A percentile compares a stretch with the other conserved stretches of the same genome.
These are phyloP conservation scores for Coronaproctus castanopsis DNA, from an alignment of 2,888 invertebrate species.

Conservation along the genomic window DNA sequence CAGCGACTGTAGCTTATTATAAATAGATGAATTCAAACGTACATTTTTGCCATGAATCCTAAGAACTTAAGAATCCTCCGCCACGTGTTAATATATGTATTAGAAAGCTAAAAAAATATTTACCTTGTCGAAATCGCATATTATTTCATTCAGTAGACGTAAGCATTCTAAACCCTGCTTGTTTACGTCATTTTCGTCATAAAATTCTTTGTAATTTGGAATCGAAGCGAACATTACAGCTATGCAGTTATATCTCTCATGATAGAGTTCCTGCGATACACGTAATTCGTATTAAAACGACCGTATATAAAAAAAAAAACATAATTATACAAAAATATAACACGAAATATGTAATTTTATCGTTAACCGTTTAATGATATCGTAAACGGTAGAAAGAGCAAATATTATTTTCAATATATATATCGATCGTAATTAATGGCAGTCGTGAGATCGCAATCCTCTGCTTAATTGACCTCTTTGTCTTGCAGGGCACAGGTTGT, in stretches of 20 bases:
- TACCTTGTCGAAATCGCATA: constrained; percentile 95
- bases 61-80: neutral
- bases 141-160: constrained; percentile 84
- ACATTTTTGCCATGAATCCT: neutral
- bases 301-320: constrained; percentile 1
- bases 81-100: no score
- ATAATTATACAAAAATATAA: no score
- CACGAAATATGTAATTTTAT: no score
- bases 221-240: constrained; percentile 98
- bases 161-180: constrained; percentile 90
- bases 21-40: neutral
- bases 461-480: no score
- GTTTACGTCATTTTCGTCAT: constrained; percentile 89
- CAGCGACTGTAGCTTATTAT: neutral
- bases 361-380: no score
- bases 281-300: no score
- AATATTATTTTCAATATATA: no score
- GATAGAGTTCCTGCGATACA: constrained; percentile 63
- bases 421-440: no score
- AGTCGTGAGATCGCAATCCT: no score
- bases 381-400: no score
- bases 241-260: constrained; percentile 78
- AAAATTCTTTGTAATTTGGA: constrained; percentile 93
- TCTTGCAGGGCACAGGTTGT: no score
- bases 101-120: constrained; percentile 9